phyloP scores from a whole-genome alignment of 2,888 invertebrate species.

The Hybos culiciformis region DNA sequence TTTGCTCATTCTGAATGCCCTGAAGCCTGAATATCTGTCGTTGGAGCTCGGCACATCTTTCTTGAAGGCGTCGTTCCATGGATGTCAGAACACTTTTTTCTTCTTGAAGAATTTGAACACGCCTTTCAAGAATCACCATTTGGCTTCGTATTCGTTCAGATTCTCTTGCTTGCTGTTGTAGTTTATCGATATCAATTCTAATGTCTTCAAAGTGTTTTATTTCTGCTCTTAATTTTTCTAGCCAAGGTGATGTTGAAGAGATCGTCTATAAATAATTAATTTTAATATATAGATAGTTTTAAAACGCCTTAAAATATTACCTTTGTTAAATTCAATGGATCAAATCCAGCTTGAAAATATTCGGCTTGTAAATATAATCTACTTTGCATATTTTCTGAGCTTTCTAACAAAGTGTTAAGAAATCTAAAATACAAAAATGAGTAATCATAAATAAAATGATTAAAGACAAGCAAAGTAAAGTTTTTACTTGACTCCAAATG shows the following conservation, averaged over 20 bases:
- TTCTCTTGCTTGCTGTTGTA: constrained; percentile 54
- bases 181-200: constrained; percentile 63
- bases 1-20: constrained; percentile 34
- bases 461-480: neutral
- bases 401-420: constrained; percentile 67
- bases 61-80: constrained; percentile 59
- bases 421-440: constrained; percentile 37
- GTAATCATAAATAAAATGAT: neutral
- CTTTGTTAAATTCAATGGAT: constrained; percentile 38
- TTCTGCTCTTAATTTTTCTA: constrained; percentile 51
- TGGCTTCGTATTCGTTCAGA: constrained; percentile 57
- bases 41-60: constrained; percentile 60
- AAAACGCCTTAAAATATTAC: constrained; percentile 23
- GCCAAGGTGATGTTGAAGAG: constrained; percentile 46
- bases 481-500: constrained; percentile 56
- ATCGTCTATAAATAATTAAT: constrained; percentile 39
- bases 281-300: neutral
- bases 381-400: constrained; percentile 60
- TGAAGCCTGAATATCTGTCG: constrained; percentile 47
- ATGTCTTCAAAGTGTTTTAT: constrained; percentile 63
- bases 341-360: constrained; percentile 68
- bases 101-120: constrained; percentile 63
- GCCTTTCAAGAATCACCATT: constrained; percentile 53
- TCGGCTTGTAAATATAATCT: constrained; percentile 76
- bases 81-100: constrained; percentile 61